Conservation (phyloP, 1,140 invertebrate genomes). For the Drosophila santomea region DNA sequence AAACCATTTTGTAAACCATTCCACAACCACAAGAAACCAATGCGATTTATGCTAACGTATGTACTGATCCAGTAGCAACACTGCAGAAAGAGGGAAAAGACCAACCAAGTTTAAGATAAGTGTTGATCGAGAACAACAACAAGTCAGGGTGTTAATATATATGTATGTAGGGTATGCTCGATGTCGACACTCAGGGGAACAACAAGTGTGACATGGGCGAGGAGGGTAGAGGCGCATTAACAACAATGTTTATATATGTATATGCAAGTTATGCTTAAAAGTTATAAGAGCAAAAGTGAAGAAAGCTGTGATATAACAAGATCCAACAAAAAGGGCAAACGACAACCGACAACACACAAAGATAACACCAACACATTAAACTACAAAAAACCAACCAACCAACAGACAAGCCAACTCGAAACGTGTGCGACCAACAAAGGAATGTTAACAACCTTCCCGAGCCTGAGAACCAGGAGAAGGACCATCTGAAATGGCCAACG, state of each 20-base stretch:
- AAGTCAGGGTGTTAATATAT: constrained; percentile 49
- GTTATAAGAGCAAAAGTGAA: constrained; percentile 72
- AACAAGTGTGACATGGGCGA: constrained; percentile 11
- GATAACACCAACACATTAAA: constrained; percentile 39
- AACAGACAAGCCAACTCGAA: constrained; percentile 69
- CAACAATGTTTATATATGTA: constrained; percentile 57
- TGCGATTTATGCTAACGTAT: constrained; percentile 71
- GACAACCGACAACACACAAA: constrained; percentile 48
- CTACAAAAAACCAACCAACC: constrained; percentile 10
- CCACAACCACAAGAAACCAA: constrained; percentile 49
- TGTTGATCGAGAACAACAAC: constrained; percentile 47
- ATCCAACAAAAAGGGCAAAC: constrained; percentile 44
- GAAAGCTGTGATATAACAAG: constrained; percentile 75
- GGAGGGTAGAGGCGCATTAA: constrained; percentile 38
- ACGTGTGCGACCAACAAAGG: constrained; percentile 79
- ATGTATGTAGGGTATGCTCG: constrained; percentile 23
- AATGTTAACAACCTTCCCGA: constrained; percentile 60
- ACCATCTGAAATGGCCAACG: constrained; percentile 18
- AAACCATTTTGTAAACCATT: constrained; percentile 78
- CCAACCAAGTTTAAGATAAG: constrained; percentile 39
- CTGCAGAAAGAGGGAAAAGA: constrained; percentile 13
- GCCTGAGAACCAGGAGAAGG: constrained; percentile 11
- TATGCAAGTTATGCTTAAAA: constrained; percentile 81
- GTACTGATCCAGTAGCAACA: constrained; percentile 44
- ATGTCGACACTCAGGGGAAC: constrained; percentile 23